These are phyloP conservation scores for Tetramorium alpestre DNA, from an alignment of 1,140 invertebrate species.

Conservation along the genomic window DNA sequence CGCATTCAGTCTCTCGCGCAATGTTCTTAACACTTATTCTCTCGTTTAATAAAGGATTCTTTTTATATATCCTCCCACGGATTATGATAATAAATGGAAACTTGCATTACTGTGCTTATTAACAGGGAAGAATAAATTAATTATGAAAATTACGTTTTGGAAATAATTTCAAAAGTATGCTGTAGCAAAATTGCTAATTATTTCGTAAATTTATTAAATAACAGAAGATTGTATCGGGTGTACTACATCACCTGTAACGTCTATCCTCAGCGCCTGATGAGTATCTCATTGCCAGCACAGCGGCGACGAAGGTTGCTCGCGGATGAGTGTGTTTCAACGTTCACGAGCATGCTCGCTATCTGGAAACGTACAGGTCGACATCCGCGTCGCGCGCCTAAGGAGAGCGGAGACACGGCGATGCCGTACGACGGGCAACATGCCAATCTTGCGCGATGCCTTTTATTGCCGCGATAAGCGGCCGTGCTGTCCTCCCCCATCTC, in stretches of 20 bases:
- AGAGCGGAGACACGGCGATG: conserved; percentile 69
- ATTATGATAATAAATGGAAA: background rate
- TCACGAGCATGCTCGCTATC: conserved; percentile 72
- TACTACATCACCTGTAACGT: background rate
- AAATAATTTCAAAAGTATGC: background rate
- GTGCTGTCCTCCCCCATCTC: conserved; percentile 53
- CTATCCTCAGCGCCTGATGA: conserved; percentile 13
- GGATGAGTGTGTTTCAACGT: conserved; percentile 81
- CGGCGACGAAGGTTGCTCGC: conserved; percentile 59
- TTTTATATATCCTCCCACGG: background rate
- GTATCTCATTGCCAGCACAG: background rate
- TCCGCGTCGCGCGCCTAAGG: conserved; percentile 64
- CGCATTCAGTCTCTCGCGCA: background rate
- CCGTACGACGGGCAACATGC: conserved; percentile 76
- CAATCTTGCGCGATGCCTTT: conserved; percentile 81
- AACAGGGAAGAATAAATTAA: background rate
- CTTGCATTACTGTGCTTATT: background rate
- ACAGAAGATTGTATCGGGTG: background rate
- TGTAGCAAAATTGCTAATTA: background rate
- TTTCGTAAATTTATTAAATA: background rate
- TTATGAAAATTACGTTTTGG: background rate
- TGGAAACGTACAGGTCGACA: conserved; percentile 59
- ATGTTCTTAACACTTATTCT: background rate
- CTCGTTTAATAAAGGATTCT: background rate
- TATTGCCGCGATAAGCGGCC: conserved; percentile 81